A percentile compares a stretch with the other conserved stretches of the same genome.
phyloP scores from a whole-genome alignment of 37 sponge, comb jelly and placozoan genomes.

The Amphimedon queenslandica region DNA sequence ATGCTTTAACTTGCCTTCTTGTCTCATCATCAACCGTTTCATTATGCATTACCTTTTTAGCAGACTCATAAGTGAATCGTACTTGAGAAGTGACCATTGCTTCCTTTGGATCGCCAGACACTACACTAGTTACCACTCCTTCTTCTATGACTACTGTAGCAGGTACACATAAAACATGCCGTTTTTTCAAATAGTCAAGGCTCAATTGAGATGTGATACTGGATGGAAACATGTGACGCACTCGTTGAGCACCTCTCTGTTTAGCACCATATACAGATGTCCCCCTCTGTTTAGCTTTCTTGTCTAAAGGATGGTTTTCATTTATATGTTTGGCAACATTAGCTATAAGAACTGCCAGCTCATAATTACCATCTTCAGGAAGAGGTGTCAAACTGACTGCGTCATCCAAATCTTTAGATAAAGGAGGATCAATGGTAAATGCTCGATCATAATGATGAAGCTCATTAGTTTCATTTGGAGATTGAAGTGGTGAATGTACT shows the following conservation, averaged over 20 bases:
- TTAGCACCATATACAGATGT: constrained; percentile 15
- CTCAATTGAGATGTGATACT: not conserved
- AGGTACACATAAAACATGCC: not conserved
- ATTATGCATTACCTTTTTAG: constrained; percentile 11
- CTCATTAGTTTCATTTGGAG: not conserved
- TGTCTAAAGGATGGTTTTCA: not conserved
- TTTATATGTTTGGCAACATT: constrained; percentile 17
- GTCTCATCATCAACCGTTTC: not conserved
- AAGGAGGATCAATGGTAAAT: constrained; percentile 53
- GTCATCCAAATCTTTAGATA: constrained; percentile 38
- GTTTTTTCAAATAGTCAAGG: not conserved
- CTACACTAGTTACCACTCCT: not conserved
- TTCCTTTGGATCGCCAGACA: not conserved
- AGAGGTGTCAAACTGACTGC: constrained; percentile 21
- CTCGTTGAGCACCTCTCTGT: not conserved
- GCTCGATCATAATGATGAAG: not conserved
- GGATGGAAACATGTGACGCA: not conserved
- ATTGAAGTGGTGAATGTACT: not conserved
- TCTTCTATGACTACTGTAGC: not conserved
- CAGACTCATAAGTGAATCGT: constrained; percentile 25
- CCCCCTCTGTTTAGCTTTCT: constrained; percentile 8
- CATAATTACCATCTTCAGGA: constrained; percentile 3
- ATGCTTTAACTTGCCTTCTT: not conserved
- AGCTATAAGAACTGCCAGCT: constrained; percentile 44
- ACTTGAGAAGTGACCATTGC: constrained; percentile 1